A percentile compares a stretch with the other conserved stretches of the same genome.
Conservation (phyloP, 2,797 vertebrate genomes). For the Pseudochromis fuscus region DNA sequence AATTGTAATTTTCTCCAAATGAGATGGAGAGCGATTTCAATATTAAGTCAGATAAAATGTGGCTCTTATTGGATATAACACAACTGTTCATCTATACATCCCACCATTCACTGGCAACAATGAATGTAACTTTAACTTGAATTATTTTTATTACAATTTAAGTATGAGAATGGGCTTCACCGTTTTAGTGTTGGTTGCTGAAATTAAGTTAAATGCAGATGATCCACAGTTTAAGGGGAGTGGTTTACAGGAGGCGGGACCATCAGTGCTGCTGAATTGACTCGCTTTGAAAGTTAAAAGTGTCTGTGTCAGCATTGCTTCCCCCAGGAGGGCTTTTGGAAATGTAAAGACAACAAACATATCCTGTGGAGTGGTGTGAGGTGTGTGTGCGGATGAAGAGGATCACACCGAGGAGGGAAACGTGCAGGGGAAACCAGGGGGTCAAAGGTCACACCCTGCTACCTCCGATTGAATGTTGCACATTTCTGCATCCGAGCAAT, state of each 20-base stretch:
- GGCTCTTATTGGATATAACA: constrained; percentile 42
- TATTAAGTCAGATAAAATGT: constrained; percentile 57
- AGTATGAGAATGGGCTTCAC: background rate
- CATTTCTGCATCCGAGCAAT: too few species aligned
- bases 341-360: constrained; percentile 83
- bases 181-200: too few species aligned
- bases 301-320: constrained; percentile 74
- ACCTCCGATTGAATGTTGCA: background rate
- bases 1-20: constrained; percentile 52
- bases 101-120: background rate
- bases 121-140: background rate
- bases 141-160: too few species aligned
- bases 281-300: constrained; percentile 55
- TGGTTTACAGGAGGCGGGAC: constrained; percentile 22
- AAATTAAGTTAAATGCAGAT: too few species aligned
- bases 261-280: constrained; percentile 45
- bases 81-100: constrained; percentile 27
- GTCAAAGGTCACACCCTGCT: constrained; percentile 44
- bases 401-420: constrained; percentile 31
- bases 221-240: background rate
- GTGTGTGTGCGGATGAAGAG: constrained; percentile 14
- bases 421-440: constrained; percentile 51
- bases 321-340: constrained; percentile 72
- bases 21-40: constrained; percentile 52
- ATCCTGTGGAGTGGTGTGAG: constrained; percentile 76